Conservation (phyloP, 2,113 vertebrate genomes). For the Arizona elegans region DNA sequence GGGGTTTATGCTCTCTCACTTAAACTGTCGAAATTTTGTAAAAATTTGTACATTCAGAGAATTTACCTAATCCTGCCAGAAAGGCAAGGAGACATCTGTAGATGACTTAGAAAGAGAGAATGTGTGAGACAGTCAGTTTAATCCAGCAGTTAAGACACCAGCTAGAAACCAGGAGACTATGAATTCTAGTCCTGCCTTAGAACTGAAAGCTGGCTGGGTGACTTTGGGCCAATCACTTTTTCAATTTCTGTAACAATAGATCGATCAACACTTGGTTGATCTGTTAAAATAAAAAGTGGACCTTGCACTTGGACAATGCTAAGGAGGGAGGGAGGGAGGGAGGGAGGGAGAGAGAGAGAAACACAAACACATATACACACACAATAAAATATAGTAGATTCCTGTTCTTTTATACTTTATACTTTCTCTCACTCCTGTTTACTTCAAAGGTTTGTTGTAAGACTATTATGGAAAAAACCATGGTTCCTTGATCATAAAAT, state of each 20-base stretch:
- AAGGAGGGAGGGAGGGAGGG: background rate
- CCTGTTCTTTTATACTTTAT: background rate
- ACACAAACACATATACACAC: background rate
- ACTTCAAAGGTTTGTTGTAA: background rate
- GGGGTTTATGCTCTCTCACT: conserved; percentile 1
- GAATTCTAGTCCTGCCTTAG: background rate
- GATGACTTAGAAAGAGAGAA: background rate
- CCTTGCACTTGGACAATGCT: background rate
- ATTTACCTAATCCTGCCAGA: conserved; percentile 12
- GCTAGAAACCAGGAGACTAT: background rate
- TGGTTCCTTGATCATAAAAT: background rate
- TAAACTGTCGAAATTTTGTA: conserved; percentile 11
- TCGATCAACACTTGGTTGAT: background rate
- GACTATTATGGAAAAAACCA: background rate
- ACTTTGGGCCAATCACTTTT: background rate
- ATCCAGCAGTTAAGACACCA: background rate
- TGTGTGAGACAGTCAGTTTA: background rate
- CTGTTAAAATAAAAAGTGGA: background rate
- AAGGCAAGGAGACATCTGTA: background rate
- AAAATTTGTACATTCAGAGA: conserved; percentile 14
- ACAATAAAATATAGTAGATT: background rate
- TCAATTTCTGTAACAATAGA: background rate
- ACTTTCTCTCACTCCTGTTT: background rate
- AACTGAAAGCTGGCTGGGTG: background rate
- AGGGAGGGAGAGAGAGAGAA: too few species aligned